Evolutionary conservation across 1,140 invertebrate genomes (phyloP).

Genomic region (Globodera ellingtonae): DNA sequence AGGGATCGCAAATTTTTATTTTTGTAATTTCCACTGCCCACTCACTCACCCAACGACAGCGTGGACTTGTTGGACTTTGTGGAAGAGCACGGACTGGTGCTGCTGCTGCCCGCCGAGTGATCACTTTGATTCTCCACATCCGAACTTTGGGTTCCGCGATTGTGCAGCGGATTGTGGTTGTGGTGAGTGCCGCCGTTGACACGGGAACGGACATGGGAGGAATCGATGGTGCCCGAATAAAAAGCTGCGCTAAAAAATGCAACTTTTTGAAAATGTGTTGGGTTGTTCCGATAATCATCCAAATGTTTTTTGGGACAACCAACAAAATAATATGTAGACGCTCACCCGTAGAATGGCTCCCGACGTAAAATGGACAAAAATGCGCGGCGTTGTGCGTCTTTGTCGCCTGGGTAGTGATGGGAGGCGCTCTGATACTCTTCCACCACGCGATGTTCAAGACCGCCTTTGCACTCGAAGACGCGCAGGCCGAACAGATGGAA

Average conservation of each 20-base stretch:
- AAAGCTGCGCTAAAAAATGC: slow-evolving; percentile 47
- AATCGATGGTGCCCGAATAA: slow-evolving; percentile 42
- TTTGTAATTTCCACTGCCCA: neutral
- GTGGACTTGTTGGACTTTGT: slow-evolving; percentile 8
- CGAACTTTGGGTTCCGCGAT: neutral
- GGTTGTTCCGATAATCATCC: neutral
- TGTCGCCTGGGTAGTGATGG: slow-evolving; percentile 18
- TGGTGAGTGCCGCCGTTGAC: neutral
- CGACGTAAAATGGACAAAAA: slow-evolving; percentile 41
- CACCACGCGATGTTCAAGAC: slow-evolving; percentile 41
- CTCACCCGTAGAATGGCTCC: slow-evolving; percentile 29
- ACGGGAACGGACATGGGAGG: slow-evolving; percentile 19
- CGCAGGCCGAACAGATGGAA: slow-evolving; percentile 49
- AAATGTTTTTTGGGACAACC: neutral
- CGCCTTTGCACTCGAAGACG: slow-evolving; percentile 51
- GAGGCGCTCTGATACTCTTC: slow-evolving; percentile 48
- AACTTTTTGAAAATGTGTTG: neutral
- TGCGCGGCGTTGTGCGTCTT: slow-evolving; percentile 31
- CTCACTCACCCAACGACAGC: neutral
- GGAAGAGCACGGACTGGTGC: slow-evolving; percentile 23
- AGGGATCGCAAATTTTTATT: no score
- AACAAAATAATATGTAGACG: neutral
- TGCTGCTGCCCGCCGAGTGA: neutral
- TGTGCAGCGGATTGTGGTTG: neutral
- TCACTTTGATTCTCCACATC: slow-evolving; percentile 7